Conservation (phyloP, 92 coral and sea anemone species). For the Porites rus region DNA sequence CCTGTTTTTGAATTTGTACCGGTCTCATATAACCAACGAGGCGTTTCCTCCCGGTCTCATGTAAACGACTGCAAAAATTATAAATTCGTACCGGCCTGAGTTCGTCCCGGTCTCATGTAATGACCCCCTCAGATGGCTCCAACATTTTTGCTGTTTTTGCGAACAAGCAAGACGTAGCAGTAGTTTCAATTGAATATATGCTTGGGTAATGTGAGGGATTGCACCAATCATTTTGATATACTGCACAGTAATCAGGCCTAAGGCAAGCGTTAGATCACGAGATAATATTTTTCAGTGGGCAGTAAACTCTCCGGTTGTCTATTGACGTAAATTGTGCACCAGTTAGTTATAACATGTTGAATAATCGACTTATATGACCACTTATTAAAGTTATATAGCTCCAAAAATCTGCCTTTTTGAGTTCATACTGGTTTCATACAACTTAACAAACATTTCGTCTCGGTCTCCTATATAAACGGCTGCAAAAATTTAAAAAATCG, state of each 20-base stretch:
- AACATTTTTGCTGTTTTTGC: slow-evolving; percentile 3
- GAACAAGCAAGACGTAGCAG: slow-evolving; percentile 3
- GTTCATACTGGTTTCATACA: slow-evolving; percentile 10
- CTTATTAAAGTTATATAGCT: background rate
- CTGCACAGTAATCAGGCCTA: background rate
- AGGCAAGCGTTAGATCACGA: background rate
- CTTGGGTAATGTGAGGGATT: slow-evolving; percentile 5
- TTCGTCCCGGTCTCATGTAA: too few species aligned
- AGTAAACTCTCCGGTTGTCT: slow-evolving; percentile 6
- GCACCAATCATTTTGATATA: background rate
- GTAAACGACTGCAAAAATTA: too few species aligned
- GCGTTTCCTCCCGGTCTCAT: too few species aligned
- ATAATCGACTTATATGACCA: background rate
- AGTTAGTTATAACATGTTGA: background rate
- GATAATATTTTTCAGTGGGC: background rate
- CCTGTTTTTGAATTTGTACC: too few species aligned
- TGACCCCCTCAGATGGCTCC: background rate
- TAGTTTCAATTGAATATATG: background rate
- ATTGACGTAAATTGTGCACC: slow-evolving; percentile 4
- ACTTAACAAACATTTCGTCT: background rate
- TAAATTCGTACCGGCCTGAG: too few species aligned
- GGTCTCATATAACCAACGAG: too few species aligned
- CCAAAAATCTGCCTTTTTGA: background rate
- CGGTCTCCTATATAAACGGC: too few species aligned
- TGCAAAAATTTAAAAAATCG: too few species aligned